These are phyloP conservation scores for Sylvia atricapilla DNA, from an alignment of 2,113 vertebrate species.

Conservation along the genomic window DNA sequence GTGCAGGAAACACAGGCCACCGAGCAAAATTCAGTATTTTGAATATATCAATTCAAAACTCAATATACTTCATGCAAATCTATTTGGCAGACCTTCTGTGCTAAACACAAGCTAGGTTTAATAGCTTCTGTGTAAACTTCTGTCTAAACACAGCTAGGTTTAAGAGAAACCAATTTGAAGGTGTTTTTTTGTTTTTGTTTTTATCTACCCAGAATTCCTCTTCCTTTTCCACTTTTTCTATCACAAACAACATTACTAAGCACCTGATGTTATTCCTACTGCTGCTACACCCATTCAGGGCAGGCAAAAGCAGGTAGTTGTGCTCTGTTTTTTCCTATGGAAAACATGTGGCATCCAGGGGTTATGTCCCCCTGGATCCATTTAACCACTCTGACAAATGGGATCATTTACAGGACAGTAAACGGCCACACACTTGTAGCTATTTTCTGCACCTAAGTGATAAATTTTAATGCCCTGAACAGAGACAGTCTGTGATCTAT, in stretches of 20 bases:
- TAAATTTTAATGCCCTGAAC: slow-evolving; percentile 35
- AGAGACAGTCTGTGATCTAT: slow-evolving; percentile 1
- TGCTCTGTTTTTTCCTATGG: background rate
- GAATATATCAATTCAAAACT: too few species aligned
- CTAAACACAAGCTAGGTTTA: background rate
- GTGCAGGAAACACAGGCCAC: background rate
- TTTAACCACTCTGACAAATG: slow-evolving; percentile 5
- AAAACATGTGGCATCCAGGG: background rate
- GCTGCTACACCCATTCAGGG: background rate
- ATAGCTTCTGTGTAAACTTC: background rate
- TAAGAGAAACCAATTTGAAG: background rate
- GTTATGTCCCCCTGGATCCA: background rate
- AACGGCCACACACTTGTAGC: background rate
- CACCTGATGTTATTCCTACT: background rate
- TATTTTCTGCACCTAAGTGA: slow-evolving; percentile 8
- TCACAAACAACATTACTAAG: background rate
- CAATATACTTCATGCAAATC: background rate
- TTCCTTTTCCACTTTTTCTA: background rate
- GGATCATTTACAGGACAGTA: slow-evolving; percentile 16
- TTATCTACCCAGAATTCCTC: background rate
- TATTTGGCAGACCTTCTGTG: background rate
- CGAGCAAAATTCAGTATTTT: background rate
- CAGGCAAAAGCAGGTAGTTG: background rate
- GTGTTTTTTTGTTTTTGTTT: background rate
- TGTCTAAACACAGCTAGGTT: background rate